phyloP scores from a whole-genome alignment of 2,797 vertebrate species.

The Echeneis naucrates region DNA sequence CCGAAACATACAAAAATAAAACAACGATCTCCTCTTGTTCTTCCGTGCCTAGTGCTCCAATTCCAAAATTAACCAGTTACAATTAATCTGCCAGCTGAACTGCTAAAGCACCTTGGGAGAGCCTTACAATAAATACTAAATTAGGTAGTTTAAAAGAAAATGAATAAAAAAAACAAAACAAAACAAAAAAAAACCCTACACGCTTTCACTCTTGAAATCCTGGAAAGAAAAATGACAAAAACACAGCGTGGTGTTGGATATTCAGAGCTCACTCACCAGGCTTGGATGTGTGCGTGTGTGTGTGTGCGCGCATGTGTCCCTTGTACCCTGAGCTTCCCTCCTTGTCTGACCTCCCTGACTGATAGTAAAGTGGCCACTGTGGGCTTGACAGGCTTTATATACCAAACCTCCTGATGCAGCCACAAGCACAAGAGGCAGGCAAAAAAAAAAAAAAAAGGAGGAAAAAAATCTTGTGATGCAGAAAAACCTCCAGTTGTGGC shows the following conservation, averaged over 20 bases:
- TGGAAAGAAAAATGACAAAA: slow-evolving; percentile 22
- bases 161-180: no score
- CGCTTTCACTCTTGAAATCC: background rate
- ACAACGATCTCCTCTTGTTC: slow-evolving; percentile 20
- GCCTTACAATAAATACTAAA: background rate
- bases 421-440: slow-evolving; percentile 27
- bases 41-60: slow-evolving; percentile 24
- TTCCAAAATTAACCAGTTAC: slow-evolving; percentile 16
- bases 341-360: slow-evolving; percentile 82
- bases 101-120: background rate
- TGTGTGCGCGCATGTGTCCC: no score
- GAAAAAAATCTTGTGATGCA: slow-evolving; percentile 34
- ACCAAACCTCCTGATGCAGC: slow-evolving; percentile 73
- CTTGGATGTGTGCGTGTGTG: slow-evolving; percentile 43
- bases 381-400: slow-evolving; percentile 83
- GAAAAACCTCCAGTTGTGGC: slow-evolving; percentile 15
- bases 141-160: background rate
- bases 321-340: slow-evolving; percentile 66
- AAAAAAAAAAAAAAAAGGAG: background rate
- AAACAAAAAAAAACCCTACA: background rate
- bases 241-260: slow-evolving; percentile 14
- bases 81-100: background rate
- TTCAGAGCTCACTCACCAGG: slow-evolving; percentile 69
- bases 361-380: slow-evolving; percentile 82
- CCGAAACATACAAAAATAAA: slow-evolving; percentile 6